Conservation (phyloP, 2,797 vertebrate genomes). For the Spinibarbus caldwelli region DNA sequence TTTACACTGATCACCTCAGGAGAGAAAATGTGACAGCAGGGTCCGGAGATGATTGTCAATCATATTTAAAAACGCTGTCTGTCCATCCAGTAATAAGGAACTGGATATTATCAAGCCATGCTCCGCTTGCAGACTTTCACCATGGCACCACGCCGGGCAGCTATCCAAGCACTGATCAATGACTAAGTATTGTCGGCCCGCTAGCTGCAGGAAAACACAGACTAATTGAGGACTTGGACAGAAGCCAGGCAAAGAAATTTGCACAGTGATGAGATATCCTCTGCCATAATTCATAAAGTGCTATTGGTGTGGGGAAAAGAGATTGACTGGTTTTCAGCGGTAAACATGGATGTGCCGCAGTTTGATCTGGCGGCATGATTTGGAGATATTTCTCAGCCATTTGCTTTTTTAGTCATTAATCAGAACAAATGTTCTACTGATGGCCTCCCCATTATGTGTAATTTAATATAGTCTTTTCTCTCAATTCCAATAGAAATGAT, state of each 20-base stretch:
- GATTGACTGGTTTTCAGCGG: slow-evolving; percentile 46
- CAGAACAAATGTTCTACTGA: slow-evolving; percentile 50
- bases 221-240: slow-evolving; percentile 63
- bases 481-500: slow-evolving; percentile 44
- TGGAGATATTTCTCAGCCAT: slow-evolving; percentile 48
- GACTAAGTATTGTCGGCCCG: slow-evolving; percentile 56
- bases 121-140: slow-evolving; percentile 18
- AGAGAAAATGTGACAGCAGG: slow-evolving; percentile 8
- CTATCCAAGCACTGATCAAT: slow-evolving; percentile 70
- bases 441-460: slow-evolving; percentile 50
- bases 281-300: slow-evolving; percentile 63
- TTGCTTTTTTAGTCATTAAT: slow-evolving; percentile 61
- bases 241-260: slow-evolving; percentile 58
- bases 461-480: slow-evolving; percentile 51
- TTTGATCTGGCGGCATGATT: background rate
- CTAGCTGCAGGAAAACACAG: slow-evolving; percentile 62
- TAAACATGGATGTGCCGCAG: slow-evolving; percentile 34
- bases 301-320: slow-evolving; percentile 50
- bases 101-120: background rate
- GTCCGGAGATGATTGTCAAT: slow-evolving; percentile 4
- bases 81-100: slow-evolving; percentile 13
- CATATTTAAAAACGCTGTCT: background rate
- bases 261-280: slow-evolving; percentile 58
- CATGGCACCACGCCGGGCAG: slow-evolving; percentile 55
- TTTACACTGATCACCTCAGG: background rate